Percentiles rank a stretch among this genome's conserved stretches.
These are phyloP conservation scores for Poeciliopsis occidentalis DNA, from an alignment of 2,113 vertebrate genomes.

Conservation along the genomic window DNA sequence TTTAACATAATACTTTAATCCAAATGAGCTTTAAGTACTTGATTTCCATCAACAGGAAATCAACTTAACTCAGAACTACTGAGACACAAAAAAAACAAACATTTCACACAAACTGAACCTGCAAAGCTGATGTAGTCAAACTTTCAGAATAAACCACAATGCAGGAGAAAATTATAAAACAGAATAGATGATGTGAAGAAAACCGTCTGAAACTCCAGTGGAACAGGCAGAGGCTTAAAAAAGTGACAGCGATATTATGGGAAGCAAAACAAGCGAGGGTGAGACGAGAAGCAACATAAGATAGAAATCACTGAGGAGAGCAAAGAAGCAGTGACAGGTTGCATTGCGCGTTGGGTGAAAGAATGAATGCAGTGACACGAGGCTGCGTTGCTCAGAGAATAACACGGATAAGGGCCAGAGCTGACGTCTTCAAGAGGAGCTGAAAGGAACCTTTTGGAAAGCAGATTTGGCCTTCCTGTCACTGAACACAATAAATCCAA, in stretches of 20 bases:
- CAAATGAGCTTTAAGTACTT: neutral
- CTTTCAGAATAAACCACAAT: neutral
- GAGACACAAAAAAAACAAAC: neutral
- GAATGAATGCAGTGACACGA: constrained; percentile 15
- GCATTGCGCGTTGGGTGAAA: constrained; percentile 4
- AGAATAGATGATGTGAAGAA: neutral
- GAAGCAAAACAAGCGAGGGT: constrained; percentile 2
- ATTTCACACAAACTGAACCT: constrained; percentile 1
- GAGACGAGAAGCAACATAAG: constrained; percentile 1
- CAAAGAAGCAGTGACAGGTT: constrained; percentile 26
- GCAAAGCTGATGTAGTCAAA: neutral
- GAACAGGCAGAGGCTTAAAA: neutral
- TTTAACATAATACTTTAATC: neutral
- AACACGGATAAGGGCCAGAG: constrained; percentile 28
- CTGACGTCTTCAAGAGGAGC: constrained; percentile 32
- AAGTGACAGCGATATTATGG: constrained; percentile 6
- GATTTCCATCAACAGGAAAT: neutral
- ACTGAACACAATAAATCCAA: constrained; percentile 32
- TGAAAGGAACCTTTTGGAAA: constrained; percentile 31
- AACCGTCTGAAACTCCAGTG: neutral
- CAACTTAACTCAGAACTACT: neutral
- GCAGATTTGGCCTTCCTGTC: constrained; percentile 45
- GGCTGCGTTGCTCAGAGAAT: constrained; percentile 16
- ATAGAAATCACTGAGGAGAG: neutral
- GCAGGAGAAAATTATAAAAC: neutral